A percentile compares a stretch with the other conserved stretches of the same genome.
phyloP scores from a whole-genome alignment of 1,140 invertebrate genomes.

The Macrosteles quadrilineatus region DNA sequence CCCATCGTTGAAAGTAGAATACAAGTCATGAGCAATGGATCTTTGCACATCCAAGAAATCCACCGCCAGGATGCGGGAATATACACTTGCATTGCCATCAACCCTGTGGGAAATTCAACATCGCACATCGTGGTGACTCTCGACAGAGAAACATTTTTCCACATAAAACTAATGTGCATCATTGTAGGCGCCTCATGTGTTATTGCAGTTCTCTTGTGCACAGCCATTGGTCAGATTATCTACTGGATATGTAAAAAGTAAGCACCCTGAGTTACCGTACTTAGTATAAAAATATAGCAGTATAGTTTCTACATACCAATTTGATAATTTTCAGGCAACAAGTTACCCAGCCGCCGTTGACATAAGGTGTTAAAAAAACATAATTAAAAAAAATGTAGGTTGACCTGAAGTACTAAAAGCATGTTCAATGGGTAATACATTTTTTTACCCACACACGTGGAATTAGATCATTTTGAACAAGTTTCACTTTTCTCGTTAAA shows the following conservation, averaged over 20 bases:
- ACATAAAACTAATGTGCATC: constrained; percentile 81
- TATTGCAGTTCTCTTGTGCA: constrained; percentile 73
- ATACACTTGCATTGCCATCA: constrained; percentile 84
- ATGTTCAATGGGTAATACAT: too few relatives aligned
- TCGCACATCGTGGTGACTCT: constrained; percentile 71
- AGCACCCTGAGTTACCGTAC: too few relatives aligned
- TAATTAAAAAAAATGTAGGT: too few relatives aligned
- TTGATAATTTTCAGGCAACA: too few relatives aligned
- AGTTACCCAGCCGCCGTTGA: too few relatives aligned
- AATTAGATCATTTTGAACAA: too few relatives aligned
- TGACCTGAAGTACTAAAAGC: too few relatives aligned
- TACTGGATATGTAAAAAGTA: constrained; percentile 70
- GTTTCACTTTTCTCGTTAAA: too few relatives aligned
- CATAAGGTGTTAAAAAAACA: too few relatives aligned
- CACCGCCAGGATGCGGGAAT: constrained; percentile 78
- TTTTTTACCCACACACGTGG: too few relatives aligned
- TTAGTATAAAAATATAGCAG: too few relatives aligned
- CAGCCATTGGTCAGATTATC: constrained; percentile 74
- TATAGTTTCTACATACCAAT: too few relatives aligned
- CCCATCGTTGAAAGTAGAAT: constrained; percentile 45
- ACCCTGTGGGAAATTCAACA: constrained; percentile 76
- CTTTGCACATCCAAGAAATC: constrained; percentile 64
- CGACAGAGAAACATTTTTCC: constrained; percentile 77
- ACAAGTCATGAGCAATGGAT: constrained; percentile 65
- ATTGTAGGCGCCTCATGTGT: constrained; percentile 78